phyloP scores from a whole-genome alignment of 2,888 invertebrate species.

The Hofmannophila pseudospretella region DNA sequence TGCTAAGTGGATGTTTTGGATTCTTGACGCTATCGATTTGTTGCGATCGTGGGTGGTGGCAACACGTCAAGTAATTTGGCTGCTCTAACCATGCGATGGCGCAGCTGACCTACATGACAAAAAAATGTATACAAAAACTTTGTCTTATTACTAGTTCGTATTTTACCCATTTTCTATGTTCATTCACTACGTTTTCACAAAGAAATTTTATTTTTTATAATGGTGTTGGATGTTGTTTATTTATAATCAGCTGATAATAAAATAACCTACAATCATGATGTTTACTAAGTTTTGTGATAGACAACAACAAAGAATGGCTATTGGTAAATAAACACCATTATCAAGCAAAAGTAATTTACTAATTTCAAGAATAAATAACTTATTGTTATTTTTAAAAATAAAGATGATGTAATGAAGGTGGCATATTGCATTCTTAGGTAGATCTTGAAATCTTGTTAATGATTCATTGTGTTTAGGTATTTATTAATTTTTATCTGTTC shows the following conservation, averaged over 20 bases:
- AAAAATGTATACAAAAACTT: background rate
- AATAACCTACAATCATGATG: constrained; percentile 9
- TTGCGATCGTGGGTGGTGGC: constrained; percentile 24
- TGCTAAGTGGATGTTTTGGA: background rate
- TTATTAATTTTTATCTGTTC: no score
- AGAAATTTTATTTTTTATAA: no score
- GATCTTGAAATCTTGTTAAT: no score
- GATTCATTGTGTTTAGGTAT: no score
- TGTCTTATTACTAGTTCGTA: no score
- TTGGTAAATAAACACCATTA: background rate
- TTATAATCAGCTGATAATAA: constrained; percentile 10
- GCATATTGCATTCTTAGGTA: no score
- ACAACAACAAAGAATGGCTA: no score
- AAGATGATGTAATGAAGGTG: no score
- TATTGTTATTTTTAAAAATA: no score
- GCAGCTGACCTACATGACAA: constrained; percentile 7
- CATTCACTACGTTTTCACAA: no score
- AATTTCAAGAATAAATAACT: no score
- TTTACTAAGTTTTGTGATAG: constrained; percentile 4
- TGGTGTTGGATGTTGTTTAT: constrained; percentile 5
- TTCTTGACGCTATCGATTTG: constrained; percentile 25
- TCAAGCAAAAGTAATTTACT: background rate
- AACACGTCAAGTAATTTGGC: constrained; percentile 19
- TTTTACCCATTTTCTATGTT: no score
- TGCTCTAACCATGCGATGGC: constrained; percentile 7